Conservation (phyloP, 1,140 invertebrate genomes). For the Pseudomyrmex flavicornis region DNA sequence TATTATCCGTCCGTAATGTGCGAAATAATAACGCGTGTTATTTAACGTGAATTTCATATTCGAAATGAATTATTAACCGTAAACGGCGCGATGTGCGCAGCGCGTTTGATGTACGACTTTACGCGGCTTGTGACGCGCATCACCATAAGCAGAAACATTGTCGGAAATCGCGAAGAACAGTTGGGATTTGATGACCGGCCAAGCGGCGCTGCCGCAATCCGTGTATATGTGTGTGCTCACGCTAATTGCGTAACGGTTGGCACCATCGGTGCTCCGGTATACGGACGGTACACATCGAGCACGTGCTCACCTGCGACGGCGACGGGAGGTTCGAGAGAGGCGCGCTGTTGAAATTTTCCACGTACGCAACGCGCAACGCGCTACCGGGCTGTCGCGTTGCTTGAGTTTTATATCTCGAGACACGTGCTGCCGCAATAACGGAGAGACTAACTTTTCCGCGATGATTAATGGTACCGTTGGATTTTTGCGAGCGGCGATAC, state of each 20-base stretch:
- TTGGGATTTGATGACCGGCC: slow-evolving; percentile 58
- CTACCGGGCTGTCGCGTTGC: not conserved
- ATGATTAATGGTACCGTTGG: not conserved
- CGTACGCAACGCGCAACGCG: not conserved
- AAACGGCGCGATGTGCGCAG: slow-evolving; percentile 18
- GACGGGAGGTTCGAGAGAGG: not conserved
- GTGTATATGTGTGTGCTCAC: slow-evolving; percentile 4
- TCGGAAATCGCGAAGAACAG: slow-evolving; percentile 50
- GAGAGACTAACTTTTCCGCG: not conserved
- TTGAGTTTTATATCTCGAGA: not conserved
- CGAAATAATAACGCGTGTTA: no score
- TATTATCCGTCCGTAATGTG: no score
- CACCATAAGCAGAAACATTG: slow-evolving; percentile 45
- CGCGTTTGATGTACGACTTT: slow-evolving; percentile 25
- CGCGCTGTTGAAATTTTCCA: slow-evolving; percentile 57
- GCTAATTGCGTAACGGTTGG: slow-evolving; percentile 65
- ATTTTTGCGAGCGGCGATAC: no score
- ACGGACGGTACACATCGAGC: slow-evolving; percentile 56
- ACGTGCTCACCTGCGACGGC: slow-evolving; percentile 44
- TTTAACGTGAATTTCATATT: not conserved
- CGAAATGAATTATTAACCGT: slow-evolving; percentile 29
- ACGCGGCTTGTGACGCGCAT: slow-evolving; percentile 4
- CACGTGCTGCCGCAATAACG: not conserved
- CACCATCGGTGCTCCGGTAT: slow-evolving; percentile 48
- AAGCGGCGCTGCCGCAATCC: slow-evolving; percentile 47